Percentiles rank a stretch among this genome's conserved stretches.
Conservation (phyloP, 2,888 invertebrate genomes). For the Caenorhabditis sp. region DNA sequence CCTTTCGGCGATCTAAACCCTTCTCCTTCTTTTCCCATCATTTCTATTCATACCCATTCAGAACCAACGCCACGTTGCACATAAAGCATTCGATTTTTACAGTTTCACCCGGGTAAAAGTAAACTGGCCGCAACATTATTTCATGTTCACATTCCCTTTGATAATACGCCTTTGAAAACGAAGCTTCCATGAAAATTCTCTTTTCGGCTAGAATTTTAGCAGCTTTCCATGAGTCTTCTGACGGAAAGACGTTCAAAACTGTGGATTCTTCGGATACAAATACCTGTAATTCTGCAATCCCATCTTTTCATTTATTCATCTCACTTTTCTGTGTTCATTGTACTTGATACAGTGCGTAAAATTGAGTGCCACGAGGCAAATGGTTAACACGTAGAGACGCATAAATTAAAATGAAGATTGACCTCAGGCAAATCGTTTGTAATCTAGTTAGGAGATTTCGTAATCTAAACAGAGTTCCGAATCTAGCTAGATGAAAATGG, state of each 20-base stretch:
- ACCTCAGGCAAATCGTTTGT: too few species aligned
- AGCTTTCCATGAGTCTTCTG: conserved; percentile 23
- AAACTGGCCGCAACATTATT: conserved; percentile 15
- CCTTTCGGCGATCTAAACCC: conserved; percentile 35
- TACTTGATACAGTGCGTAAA: neutral
- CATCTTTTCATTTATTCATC: neutral
- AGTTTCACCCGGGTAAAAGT: conserved; percentile 40
- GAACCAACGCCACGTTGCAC: conserved; percentile 38
- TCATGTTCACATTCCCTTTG: conserved; percentile 19
- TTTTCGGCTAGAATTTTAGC: conserved; percentile 10
- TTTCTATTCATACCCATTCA: conserved; percentile 31
- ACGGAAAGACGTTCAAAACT: conserved; percentile 8
- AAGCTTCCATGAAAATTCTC: neutral
- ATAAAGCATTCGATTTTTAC: conserved; percentile 27
- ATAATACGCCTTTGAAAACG: conserved; percentile 17
- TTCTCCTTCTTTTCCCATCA: neutral
- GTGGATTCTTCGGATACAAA: conserved; percentile 1
- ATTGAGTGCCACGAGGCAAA: neutral
- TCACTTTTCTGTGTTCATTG: conserved; percentile 6
- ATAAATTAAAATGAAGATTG: conserved; percentile 18
- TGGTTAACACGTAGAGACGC: neutral
- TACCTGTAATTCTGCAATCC: neutral
- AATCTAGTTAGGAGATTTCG: too few species aligned
- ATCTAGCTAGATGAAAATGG: too few species aligned
- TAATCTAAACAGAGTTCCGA: too few species aligned